Base-by-base conservation (phyloP, 1,140 invertebrate genomes). In the Magallana angulata region DNA sequence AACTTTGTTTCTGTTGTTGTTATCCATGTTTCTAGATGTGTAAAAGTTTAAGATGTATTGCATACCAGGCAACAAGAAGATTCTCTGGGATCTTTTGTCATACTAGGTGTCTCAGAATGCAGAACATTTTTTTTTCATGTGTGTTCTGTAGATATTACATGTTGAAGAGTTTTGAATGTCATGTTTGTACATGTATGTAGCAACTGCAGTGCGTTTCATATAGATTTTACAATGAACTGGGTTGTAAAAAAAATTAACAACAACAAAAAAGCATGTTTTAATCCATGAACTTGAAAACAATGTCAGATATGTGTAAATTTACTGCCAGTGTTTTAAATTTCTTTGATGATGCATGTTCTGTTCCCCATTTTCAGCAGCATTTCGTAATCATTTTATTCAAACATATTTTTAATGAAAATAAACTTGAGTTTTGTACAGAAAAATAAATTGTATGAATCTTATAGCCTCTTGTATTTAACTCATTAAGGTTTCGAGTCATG, bases 401-500 rank as follows among this genome's bases (percentile, higher is more conserved):
- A 36, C 68, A 76, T 76, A 76, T 76, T 76, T 76, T 76, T 76
- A 76, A 76, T 36, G 68, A 76, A 76, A 36, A 71, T 71, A 30
- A 71, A 71, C 64, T 36, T 76, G 68, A 12, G 68, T 76, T 76
- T 76, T 76, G 68, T 76, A 76, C 24, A 76, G 68, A 76, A 24
- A 48, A 76, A 76, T 76, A 76, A 76, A 76, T 76, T 76, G 68
- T 76, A 76, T 76, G 24, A 76, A 76, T 76, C 24, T 30, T 76
- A 36, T 76, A 30, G 36, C 24, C 12, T 76, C 1, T 76, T 76
- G 30, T 24, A 68, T 36, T 30, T 76, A 30, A 76, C 30, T 16
- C n/a, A 24, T 24, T 24, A 24, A 24, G 24, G 24, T 24, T 24
- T 24, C 24, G 0, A 24, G 24, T 24, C 24, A 62, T 62, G 5